Evolutionary conservation across 2,797 vertebrate genomes (phyloP), one percentile per base, ranked within the genome.

Genomic region (Telmatherina bonti): DNA sequence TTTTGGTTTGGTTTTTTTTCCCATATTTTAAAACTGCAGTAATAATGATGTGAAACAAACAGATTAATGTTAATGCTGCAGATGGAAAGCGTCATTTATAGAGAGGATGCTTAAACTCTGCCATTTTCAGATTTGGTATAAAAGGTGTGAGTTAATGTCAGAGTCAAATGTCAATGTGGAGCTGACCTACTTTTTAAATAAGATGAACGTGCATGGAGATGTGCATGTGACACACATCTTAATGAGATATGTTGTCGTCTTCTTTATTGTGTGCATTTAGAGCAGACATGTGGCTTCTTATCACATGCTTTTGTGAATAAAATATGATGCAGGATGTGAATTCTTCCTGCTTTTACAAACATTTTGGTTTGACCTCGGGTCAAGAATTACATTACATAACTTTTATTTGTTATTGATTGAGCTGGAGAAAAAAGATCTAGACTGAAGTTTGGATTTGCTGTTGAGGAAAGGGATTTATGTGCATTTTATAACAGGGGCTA

Each of bases 141-240:
- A 51, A 22, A 51, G 10, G 27, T 29, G 27, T 43, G 52, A 64
- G 67, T 65, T 45, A 58, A 67, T 57, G 31, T 59, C 62, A 45
- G 43, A n/a, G 36, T 45, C 62, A 53, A 67, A 58, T 22, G 30
- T 24, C 1, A n/a, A 75, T 55, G 36, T 64, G 29, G 59, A 69
- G 54, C 27, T 53, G 45, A 73, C 36, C 20, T n/a, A 51, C 53
- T 59, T 74, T 64, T 30, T 63, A 55, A 45, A 61, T 22, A 53
- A 8, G 6, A 51, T 12, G 11, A 22, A 22, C n/a, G 7, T 10
- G 22, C 47, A 49, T 49, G 47, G 4, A 49, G n/a, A 36, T 53
- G 20, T 27, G 13, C 16, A 36, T 36, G 20, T 63, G 11, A 56
- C 20, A 33, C 53, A 55, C 30, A 10, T n/a, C n/a, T 4, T 3